Evolutionary conservation across 2,888 invertebrate species (phyloP).

Genomic region (Drosophila demipolita): DNA sequence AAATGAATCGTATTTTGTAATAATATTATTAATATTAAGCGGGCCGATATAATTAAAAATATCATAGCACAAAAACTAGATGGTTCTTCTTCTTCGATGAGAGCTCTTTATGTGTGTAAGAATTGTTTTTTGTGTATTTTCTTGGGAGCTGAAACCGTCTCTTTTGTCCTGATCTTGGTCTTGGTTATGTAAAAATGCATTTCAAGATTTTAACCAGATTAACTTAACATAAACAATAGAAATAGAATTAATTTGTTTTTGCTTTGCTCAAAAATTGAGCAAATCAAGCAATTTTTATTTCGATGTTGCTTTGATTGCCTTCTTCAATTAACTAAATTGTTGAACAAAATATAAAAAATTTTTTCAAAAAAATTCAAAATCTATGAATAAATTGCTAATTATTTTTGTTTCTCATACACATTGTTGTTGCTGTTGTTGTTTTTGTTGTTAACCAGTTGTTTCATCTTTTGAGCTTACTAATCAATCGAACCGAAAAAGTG

Average conservation of each 20-base stretch:
- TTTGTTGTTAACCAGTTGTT: conserved; percentile 6
- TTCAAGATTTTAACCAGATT: neutral
- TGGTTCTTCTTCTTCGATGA: conserved; percentile 18
- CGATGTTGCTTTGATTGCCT: conserved; percentile 38
- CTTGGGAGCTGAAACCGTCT: conserved; percentile 54
- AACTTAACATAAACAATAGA: conserved; percentile 22
- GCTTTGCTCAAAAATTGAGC: conserved; percentile 51
- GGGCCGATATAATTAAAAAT: conserved; percentile 1
- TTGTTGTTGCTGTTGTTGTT: neutral
- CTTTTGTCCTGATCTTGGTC: conserved; percentile 55
- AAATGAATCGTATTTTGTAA: conserved; percentile 21
- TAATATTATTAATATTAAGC: conserved; percentile 2
- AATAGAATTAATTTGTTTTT: conserved; percentile 7
- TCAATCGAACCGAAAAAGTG: conserved; percentile 43
- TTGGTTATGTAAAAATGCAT: conserved; percentile 30
- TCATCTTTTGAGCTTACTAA: conserved; percentile 55
- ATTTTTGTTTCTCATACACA: neutral
- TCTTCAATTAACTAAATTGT: conserved; percentile 66
- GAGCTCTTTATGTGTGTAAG: conserved; percentile 28
- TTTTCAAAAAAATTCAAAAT: conserved; percentile 9
- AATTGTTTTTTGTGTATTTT: neutral
- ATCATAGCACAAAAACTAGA: neutral
- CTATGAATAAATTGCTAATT: conserved; percentile 1
- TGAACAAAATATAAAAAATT: conserved; percentile 19
- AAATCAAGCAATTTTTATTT: conserved; percentile 64